These are phyloP conservation scores for Periophthalmus modestus DNA, from an alignment of 2,113 vertebrate species.

Conservation along the genomic window DNA sequence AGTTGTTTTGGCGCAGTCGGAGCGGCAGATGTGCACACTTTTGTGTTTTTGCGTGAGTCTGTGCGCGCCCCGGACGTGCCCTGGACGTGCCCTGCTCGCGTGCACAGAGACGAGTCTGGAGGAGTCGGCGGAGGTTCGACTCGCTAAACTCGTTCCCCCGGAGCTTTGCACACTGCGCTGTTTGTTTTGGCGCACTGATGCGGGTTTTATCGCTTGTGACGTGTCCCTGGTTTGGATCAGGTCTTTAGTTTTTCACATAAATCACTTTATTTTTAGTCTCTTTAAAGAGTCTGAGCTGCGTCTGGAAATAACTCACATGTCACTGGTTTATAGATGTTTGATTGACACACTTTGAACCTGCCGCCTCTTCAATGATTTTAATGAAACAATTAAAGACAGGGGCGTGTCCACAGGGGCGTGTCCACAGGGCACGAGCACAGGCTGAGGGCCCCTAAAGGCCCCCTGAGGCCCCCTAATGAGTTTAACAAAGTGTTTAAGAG, in stretches of 20 bases:
- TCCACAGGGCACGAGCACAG: too few relatives aligned
- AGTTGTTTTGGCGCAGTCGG: background rate
- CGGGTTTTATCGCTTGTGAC: slow-evolving; percentile 19
- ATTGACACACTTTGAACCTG: background rate
- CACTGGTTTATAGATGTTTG: background rate
- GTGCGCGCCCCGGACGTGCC: too few relatives aligned
- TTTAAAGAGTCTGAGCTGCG: background rate
- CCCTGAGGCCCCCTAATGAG: too few relatives aligned
- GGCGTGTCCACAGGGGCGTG: too few relatives aligned
- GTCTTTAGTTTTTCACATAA: slow-evolving; percentile 4
- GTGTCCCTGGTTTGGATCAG: slow-evolving; percentile 30
- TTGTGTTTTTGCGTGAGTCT: slow-evolving; percentile 24
- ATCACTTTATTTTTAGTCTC: background rate
- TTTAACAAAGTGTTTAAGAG: too few relatives aligned
- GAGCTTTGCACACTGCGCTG: slow-evolving; percentile 8
- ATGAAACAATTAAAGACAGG: too few relatives aligned
- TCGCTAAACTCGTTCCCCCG: slow-evolving; percentile 57
- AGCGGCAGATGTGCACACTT: background rate
- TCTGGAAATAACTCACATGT: background rate
- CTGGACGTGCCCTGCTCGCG: background rate
- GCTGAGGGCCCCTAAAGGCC: too few relatives aligned
- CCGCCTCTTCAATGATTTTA: too few relatives aligned
- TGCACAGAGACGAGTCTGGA: background rate
- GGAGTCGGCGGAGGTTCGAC: slow-evolving; percentile 42
- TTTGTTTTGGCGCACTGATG: slow-evolving; percentile 58